These are phyloP conservation scores for Rhabdornis inornatus DNA, from an alignment of 2,113 vertebrate genomes.

Conservation along the genomic window DNA sequence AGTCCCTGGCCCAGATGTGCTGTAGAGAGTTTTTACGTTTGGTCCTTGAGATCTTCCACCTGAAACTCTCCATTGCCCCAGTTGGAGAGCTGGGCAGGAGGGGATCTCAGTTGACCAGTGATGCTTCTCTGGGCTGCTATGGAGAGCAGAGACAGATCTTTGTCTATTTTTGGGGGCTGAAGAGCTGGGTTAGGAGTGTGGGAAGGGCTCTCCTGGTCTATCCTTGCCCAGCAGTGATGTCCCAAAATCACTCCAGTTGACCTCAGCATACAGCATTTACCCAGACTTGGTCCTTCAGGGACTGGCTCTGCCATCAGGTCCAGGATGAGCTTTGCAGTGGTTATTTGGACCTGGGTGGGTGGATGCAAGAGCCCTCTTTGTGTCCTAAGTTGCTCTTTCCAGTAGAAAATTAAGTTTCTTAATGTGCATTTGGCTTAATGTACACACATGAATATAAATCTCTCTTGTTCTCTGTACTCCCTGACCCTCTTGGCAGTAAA, in stretches of 20 bases:
- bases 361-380: constrained; percentile 1
- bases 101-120: accelerated
- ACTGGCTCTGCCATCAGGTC: background rate
- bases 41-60: background rate
- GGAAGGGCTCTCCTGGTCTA: background rate
- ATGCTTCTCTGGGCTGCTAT: background rate
- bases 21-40: background rate
- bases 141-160: background rate
- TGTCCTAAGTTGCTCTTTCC: constrained; percentile 45
- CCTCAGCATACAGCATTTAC: background rate
- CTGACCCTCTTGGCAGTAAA: constrained; percentile 48
- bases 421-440: constrained; percentile 32
- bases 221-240: background rate
- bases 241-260: accelerated
- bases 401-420: constrained; percentile 53
- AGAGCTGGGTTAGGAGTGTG: background rate
- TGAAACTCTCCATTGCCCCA: background rate
- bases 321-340: background rate
- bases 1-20: background rate
- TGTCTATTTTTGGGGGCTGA: background rate
- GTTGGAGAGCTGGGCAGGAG: accelerated
- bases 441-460: constrained; percentile 50
- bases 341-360: background rate
- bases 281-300: background rate
- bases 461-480: constrained; percentile 8